phyloP scores from a whole-genome alignment of 1,140 invertebrate species.

The Fopius arisanus region DNA sequence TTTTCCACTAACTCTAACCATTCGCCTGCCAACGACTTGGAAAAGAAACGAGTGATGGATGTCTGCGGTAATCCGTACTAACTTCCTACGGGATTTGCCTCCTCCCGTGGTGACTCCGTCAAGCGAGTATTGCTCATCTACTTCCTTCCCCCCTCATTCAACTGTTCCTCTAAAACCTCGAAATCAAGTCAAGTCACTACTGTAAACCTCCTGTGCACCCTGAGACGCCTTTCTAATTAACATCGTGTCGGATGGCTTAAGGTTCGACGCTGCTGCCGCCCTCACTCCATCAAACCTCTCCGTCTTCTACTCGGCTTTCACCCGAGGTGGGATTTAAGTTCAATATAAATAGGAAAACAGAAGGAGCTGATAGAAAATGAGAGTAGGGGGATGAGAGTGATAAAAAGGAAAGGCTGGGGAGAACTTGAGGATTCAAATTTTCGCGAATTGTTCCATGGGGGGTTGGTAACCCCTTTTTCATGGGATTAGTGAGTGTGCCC shows the following conservation, averaged over 20 bases:
- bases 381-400: background rate
- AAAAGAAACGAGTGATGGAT: conserved; percentile 55
- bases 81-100: conserved; percentile 55
- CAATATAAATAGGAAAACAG: background rate
- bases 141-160: conserved; percentile 39
- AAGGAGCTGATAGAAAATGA: background rate
- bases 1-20: background rate
- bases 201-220: conserved; percentile 23
- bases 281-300: background rate
- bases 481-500: conserved; percentile 48
- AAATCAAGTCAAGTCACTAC: conserved; percentile 56
- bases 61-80: conserved; percentile 53
- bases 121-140: conserved; percentile 7
- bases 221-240: conserved; percentile 54
- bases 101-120: conserved; percentile 22
- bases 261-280: conserved; percentile 26
- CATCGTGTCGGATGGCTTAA: conserved; percentile 55
- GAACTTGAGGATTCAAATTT: conserved; percentile 53
- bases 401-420: conserved; percentile 17
- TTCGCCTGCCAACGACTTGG: conserved; percentile 28
- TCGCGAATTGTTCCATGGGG: conserved; percentile 52
- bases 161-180: conserved; percentile 51
- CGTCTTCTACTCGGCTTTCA: background rate
- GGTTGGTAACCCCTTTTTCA: conserved; percentile 18
- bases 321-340: background rate